Conservation (phyloP, 1,140 invertebrate genomes). For the Lordiphosa mommai region DNA sequence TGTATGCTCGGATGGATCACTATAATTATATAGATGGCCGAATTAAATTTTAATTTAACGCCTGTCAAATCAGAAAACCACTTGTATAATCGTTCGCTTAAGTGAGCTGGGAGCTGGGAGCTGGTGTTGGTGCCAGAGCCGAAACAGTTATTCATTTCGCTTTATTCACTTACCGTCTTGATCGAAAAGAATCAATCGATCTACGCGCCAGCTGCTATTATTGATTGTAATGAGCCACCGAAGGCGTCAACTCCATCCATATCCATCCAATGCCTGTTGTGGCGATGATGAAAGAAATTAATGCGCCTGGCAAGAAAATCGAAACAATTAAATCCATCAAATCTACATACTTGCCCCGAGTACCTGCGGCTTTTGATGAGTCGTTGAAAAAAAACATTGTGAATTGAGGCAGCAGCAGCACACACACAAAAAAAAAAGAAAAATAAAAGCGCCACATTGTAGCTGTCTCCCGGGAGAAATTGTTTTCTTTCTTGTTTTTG, state of each 20-base stretch:
- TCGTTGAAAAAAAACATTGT: slow-evolving; percentile 45
- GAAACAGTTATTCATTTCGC: slow-evolving; percentile 39
- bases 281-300: slow-evolving; percentile 32
- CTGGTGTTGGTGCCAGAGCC: slow-evolving; percentile 9
- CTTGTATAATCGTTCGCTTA: slow-evolving; percentile 75
- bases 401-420: background rate
- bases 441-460: background rate
- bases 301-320: slow-evolving; percentile 21
- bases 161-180: slow-evolving; percentile 36
- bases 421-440: background rate
- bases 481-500: background rate
- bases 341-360: slow-evolving; percentile 28
- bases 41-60: slow-evolving; percentile 79
- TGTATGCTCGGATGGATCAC: slow-evolving; percentile 75
- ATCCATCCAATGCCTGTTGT: slow-evolving; percentile 1
- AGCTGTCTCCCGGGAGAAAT: background rate
- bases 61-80: slow-evolving; percentile 76
- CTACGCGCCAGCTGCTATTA: slow-evolving; percentile 46
- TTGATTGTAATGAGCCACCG: slow-evolving; percentile 77
- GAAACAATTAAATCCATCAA: slow-evolving; percentile 66
- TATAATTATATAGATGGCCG: slow-evolving; percentile 78
- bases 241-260: slow-evolving; percentile 66
- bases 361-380: slow-evolving; percentile 70
- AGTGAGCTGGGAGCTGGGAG: slow-evolving; percentile 28
- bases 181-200: slow-evolving; percentile 63